Evolutionary conservation across 1,140 invertebrate species (phyloP).

Genomic region (Phymorhynchus buccinoides): DNA sequence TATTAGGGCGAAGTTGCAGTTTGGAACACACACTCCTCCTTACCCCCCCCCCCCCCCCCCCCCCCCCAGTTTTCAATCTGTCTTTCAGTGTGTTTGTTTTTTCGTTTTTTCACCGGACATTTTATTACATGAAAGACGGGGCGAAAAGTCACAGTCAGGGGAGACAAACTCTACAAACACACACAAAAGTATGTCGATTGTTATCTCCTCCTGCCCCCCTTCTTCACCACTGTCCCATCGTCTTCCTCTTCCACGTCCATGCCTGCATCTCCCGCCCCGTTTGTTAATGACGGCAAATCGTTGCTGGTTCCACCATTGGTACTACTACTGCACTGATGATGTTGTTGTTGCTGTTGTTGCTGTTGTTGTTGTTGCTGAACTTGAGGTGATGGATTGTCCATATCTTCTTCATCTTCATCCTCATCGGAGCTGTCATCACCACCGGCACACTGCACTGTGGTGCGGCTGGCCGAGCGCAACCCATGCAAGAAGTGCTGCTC

Average conservation of each 20-base stretch:
- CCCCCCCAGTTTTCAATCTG: too few relatives aligned
- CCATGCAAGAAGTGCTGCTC: background rate
- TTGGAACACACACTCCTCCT: too few relatives aligned
- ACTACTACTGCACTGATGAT: background rate
- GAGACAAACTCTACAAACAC: background rate
- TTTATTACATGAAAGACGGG: background rate
- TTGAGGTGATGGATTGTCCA: background rate
- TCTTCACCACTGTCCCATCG: background rate
- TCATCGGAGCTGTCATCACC: background rate
- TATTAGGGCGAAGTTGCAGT: too few relatives aligned
- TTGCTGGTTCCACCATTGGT: background rate
- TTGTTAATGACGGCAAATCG: background rate
- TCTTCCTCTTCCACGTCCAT: slow-evolving; percentile 13
- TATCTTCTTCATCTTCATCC: slow-evolving; percentile 7
- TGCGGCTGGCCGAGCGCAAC: background rate
- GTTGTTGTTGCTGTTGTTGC: too few relatives aligned
- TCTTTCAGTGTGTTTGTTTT: too few relatives aligned
- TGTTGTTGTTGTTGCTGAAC: slow-evolving; percentile 1
- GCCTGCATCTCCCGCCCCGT: slow-evolving; percentile 18
- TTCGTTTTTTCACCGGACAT: too few relatives aligned
- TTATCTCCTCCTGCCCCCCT: background rate
- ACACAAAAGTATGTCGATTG: background rate
- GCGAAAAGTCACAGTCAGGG: background rate
- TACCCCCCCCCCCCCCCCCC: too few relatives aligned
- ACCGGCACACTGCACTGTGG: background rate